Conservation (phyloP, 2,888 invertebrate species). For the Pristionchus mayeri region DNA sequence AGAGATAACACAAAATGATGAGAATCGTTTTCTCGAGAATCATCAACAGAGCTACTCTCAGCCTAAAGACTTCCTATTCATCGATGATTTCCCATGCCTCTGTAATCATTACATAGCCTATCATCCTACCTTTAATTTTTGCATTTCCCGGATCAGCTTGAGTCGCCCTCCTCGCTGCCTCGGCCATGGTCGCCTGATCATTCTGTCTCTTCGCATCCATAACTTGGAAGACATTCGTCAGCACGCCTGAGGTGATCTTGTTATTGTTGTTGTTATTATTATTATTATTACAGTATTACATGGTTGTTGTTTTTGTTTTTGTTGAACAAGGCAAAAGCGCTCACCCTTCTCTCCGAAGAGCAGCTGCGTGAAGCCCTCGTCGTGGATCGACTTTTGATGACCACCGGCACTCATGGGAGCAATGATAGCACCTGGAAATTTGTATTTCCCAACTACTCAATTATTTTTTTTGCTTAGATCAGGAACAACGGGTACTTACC, state of each 20-base stretch:
- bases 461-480: no score
- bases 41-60: neutral
- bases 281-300: no score
- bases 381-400: neutral
- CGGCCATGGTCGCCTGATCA: slow-evolving; percentile 50
- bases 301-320: no score
- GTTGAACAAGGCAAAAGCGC: no score
- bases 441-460: no score
- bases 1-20: no score
- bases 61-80: neutral
- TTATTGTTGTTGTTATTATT: no score
- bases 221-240: slow-evolving; percentile 72
- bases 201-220: slow-evolving; percentile 71
- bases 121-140: slow-evolving; percentile 10
- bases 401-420: neutral
- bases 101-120: neutral
- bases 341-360: slow-evolving; percentile 44
- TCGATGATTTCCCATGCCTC: neutral
- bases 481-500: no score
- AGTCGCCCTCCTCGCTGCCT: slow-evolving; percentile 29
- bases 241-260: slow-evolving; percentile 61
- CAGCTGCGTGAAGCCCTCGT: slow-evolving; percentile 27
- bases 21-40: neutral
- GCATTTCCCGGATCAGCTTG: slow-evolving; percentile 50
- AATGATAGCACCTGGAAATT: neutral